These are phyloP conservation scores for Pseudopodoces humilis DNA, from an alignment of 2,113 vertebrate genomes.

Conservation along the genomic window DNA sequence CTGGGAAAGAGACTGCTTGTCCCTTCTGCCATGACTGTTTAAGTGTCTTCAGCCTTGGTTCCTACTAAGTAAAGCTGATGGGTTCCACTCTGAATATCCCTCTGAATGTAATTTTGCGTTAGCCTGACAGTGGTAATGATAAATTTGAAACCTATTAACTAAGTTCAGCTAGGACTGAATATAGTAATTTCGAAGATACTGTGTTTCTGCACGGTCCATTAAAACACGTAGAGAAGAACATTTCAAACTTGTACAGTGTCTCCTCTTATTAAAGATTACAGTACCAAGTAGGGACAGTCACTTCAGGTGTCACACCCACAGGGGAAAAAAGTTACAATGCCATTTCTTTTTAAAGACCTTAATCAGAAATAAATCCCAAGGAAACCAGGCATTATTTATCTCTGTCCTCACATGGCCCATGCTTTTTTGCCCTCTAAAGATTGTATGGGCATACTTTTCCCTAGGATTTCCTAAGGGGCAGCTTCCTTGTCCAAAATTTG, in stretches of 20 bases:
- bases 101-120: background rate
- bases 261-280: background rate
- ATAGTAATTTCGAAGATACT: background rate
- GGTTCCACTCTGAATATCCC: background rate
- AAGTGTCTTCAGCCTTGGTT: background rate
- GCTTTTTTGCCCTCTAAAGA: background rate
- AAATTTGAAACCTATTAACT: background rate
- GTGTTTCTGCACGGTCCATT: background rate
- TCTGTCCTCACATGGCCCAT: background rate
- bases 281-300: background rate
- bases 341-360: background rate
- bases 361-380: background rate
- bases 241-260: background rate
- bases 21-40: background rate
- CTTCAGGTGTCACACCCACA: background rate
- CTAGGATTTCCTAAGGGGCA: background rate
- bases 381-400: background rate
- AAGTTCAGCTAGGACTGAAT: background rate
- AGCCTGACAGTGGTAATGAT: background rate
- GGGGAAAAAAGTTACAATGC: background rate
- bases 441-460: background rate
- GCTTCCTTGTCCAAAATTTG: background rate
- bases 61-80: background rate
- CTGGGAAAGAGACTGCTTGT: background rate
- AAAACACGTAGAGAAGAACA: background rate